Evolutionary conservation across 2,113 vertebrate genomes (phyloP).

Genomic region (Lamprologus lemairii): DNA sequence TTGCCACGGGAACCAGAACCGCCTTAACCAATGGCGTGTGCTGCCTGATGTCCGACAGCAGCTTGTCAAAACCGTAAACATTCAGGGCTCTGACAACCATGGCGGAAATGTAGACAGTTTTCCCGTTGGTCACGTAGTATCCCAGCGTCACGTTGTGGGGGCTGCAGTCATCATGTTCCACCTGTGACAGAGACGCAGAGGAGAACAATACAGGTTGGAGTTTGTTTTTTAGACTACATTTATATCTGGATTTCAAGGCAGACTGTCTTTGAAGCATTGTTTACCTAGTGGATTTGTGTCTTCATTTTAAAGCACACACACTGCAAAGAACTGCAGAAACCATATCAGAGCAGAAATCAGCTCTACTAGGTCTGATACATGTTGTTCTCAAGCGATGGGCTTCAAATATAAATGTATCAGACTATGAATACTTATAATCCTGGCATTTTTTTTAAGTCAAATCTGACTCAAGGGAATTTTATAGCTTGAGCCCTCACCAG

Average conservation of each 20-base stretch:
- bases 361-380: neutral
- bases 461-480: slow-evolving; percentile 5
- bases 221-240: neutral
- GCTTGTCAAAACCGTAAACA: slow-evolving; percentile 79
- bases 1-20: slow-evolving; percentile 75
- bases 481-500: neutral
- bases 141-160: slow-evolving; percentile 82
- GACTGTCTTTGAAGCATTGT: neutral
- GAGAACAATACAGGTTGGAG: neutral
- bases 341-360: neutral
- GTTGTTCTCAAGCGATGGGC: neutral
- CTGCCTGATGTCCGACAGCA: slow-evolving; percentile 81
- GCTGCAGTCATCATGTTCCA: slow-evolving; percentile 79
- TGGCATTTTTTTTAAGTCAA: neutral
- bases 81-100: slow-evolving; percentile 77
- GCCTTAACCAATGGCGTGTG: slow-evolving; percentile 79
- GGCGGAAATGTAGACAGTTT: slow-evolving; percentile 77
- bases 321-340: neutral
- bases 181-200: slow-evolving; percentile 55
- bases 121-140: slow-evolving; percentile 81
- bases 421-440: slow-evolving; percentile 19
- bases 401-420: neutral
- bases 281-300: neutral
- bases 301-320: neutral
- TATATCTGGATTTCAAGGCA: neutral